A percentile compares a stretch with the other conserved stretches of the same genome.
phyloP scores from a whole-genome alignment of 2,113 vertebrate species.

The Anolis carolinensis region DNA sequence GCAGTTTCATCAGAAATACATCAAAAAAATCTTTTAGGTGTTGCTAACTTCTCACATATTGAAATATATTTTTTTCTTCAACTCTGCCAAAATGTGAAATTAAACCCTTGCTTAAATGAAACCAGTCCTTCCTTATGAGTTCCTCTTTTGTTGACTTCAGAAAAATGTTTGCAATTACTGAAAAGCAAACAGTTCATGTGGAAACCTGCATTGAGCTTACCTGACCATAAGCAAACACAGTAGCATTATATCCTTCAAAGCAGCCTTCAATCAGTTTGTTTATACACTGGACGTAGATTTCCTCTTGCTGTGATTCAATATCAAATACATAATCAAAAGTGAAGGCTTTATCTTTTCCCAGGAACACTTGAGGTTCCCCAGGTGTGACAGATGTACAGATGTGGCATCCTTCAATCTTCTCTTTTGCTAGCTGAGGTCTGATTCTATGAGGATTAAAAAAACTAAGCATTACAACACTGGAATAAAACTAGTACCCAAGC shows the following conservation, averaged over 20 bases:
- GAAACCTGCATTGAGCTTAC: slow-evolving; percentile 68
- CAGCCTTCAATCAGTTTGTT: slow-evolving; percentile 96
- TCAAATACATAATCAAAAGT: slow-evolving; percentile 96
- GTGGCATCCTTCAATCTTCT: slow-evolving; percentile 98
- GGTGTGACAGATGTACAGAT: slow-evolving; percentile 95
- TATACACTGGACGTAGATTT: slow-evolving; percentile 89
- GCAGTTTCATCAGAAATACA: background rate
- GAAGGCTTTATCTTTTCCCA: slow-evolving; percentile 98
- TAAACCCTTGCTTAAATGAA: background rate
- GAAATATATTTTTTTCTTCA: background rate
- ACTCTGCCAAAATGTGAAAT: background rate
- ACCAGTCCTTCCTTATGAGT: background rate
- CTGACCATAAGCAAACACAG: slow-evolving; percentile 97
- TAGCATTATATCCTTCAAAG: slow-evolving; percentile 97
- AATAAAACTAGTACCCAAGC: no score
- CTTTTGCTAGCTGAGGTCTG: slow-evolving; percentile 94
- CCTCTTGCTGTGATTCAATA: slow-evolving; percentile 89
- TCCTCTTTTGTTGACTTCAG: background rate
- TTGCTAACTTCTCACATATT: background rate
- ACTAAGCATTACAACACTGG: background rate
- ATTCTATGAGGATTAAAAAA: slow-evolving; percentile 76
- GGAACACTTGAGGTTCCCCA: slow-evolving; percentile 93
- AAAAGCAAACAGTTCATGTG: slow-evolving; percentile 26
- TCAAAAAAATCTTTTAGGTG: background rate
- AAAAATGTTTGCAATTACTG: background rate